phyloP scores from a whole-genome alignment of 2,113 vertebrate genomes.

The Phalacrocorax aristotelis region DNA sequence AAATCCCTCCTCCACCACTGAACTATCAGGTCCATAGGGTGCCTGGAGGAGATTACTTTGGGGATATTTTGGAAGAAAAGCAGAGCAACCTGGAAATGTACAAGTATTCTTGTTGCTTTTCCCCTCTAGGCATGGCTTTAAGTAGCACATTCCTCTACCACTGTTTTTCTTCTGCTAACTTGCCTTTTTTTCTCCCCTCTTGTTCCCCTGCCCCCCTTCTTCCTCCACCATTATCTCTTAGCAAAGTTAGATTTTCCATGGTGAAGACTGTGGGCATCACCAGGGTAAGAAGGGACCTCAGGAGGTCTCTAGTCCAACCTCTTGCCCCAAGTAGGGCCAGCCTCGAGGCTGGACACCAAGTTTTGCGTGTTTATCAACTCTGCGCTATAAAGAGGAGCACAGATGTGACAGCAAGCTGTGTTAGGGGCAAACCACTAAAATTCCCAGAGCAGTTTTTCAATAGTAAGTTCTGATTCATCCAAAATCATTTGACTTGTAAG shows the following conservation, averaged over 20 bases:
- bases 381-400: fast-evolving
- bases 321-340: background rate
- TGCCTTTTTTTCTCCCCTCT: background rate
- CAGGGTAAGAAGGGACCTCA: background rate
- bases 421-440: background rate
- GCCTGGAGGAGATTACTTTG: background rate
- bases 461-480: background rate
- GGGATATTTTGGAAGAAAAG: background rate
- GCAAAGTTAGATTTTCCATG: background rate
- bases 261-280: background rate
- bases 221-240: background rate
- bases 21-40: background rate
- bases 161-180: background rate
- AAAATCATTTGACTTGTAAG: background rate
- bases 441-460: background rate
- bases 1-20: background rate
- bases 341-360: background rate
- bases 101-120: background rate
- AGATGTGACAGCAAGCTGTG: background rate
- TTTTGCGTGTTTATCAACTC: background rate
- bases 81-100: background rate
- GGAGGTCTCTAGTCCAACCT: background rate
- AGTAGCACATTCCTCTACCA: background rate
- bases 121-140: background rate
- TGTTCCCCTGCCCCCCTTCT: background rate